These are phyloP conservation scores for Zaprionus africanus DNA, from an alignment of 1,140 invertebrate species.

Conservation along the genomic window DNA sequence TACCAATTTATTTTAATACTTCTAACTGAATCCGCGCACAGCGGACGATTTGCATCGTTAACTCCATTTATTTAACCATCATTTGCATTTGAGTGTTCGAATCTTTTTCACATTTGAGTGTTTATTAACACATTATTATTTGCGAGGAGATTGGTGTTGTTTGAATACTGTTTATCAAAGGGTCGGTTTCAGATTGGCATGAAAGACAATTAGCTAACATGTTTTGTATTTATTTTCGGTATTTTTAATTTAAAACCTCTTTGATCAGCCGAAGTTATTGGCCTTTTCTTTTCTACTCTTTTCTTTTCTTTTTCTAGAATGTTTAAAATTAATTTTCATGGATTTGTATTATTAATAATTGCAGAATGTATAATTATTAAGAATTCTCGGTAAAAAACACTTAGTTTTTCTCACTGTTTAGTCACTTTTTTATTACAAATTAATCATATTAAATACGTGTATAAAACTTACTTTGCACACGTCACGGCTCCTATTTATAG, in stretches of 20 bases:
- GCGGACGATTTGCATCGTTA: constrained; percentile 48
- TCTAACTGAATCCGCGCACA: constrained; percentile 53
- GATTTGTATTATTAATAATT: no score
- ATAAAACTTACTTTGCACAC: neutral
- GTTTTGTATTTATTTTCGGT: no score
- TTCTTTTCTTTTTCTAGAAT: no score
- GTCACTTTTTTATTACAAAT: neutral
- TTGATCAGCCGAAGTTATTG: no score
- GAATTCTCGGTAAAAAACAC: neutral
- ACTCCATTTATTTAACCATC: constrained; percentile 12
- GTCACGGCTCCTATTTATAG: neutral
- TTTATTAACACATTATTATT: constrained; percentile 62
- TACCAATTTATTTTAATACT: constrained; percentile 44
- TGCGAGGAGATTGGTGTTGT: neutral
- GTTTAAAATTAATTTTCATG: no score
- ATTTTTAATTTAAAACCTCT: no score
- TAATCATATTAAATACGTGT: neutral
- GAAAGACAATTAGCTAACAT: neutral
- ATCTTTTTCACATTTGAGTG: constrained; percentile 43
- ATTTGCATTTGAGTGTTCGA: constrained; percentile 8
- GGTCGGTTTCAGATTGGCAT: neutral
- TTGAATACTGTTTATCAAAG: constrained; percentile 11
- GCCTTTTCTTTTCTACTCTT: no score
- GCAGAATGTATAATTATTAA: no score
- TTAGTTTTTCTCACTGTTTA: neutral